Conservation (phyloP, 2,113 vertebrate genomes). For the Heptranchias perlo region DNA sequence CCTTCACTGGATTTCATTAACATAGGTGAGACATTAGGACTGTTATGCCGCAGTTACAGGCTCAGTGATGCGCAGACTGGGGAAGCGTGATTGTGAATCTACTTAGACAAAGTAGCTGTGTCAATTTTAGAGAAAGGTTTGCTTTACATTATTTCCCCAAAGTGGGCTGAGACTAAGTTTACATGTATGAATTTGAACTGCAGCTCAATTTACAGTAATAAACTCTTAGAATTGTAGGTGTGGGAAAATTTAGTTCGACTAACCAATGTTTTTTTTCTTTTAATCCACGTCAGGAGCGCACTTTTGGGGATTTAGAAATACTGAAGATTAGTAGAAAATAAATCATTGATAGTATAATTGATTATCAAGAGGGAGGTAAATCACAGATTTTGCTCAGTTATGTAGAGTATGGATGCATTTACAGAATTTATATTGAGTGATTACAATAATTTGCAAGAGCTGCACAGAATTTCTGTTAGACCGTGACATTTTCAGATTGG, state of each 20-base stretch:
- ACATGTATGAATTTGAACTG: background rate
- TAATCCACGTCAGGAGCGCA: background rate
- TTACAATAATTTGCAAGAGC: background rate
- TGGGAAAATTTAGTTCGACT: background rate
- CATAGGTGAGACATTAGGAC: background rate
- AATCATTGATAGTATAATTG: background rate
- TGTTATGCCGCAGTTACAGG: background rate
- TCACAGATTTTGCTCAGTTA: background rate
- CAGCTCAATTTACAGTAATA: background rate
- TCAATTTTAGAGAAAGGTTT: background rate
- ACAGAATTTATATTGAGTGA: background rate
- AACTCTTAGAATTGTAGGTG: background rate
- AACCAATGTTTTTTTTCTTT: background rate
- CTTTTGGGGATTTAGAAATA: background rate
- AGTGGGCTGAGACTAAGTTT: background rate
- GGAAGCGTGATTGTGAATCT: slow-evolving; percentile 7
- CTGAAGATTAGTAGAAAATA: background rate
- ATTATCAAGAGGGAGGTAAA: background rate
- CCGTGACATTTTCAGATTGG: background rate
- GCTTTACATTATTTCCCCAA: background rate
- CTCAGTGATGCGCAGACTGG: background rate
- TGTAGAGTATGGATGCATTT: background rate
- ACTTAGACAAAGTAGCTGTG: background rate
- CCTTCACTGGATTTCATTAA: background rate
- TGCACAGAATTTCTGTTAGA: background rate